A percentile compares a stretch with the other conserved stretches of the same genome.
phyloP scores from a whole-genome alignment of 2,888 invertebrate genomes.

The Rhamnusium bicolor region DNA sequence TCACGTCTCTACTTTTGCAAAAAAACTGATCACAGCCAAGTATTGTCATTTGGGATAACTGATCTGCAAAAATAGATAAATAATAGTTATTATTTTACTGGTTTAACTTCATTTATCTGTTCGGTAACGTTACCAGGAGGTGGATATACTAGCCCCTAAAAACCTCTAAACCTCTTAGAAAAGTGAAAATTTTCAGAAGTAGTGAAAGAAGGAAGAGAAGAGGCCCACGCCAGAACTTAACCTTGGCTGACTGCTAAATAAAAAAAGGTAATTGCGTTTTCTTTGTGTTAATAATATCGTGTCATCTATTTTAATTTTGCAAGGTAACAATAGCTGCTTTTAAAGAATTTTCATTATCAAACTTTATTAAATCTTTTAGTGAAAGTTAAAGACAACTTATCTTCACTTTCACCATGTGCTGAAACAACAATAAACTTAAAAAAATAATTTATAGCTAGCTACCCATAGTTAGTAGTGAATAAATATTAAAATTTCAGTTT shows the following conservation, averaged over 20 bases:
- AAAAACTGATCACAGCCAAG: too few species aligned
- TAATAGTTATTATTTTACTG: too few species aligned
- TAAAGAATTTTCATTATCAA: background rate
- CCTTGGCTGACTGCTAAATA: slow-evolving; percentile 45
- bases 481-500: too few species aligned
- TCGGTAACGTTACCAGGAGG: too few species aligned
- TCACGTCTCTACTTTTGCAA: too few species aligned
- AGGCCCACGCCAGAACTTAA: slow-evolving; percentile 31
- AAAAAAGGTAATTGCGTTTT: slow-evolving; percentile 50
- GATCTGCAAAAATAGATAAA: too few species aligned
- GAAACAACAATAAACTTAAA: background rate
- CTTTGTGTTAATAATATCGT: slow-evolving; percentile 49
- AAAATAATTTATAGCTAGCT: background rate
- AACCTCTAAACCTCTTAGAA: too few species aligned
- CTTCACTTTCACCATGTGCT: slow-evolving; percentile 15
- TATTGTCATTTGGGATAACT: too few species aligned
- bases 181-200: background rate
- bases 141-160: too few species aligned
- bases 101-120: too few species aligned
- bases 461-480: background rate
- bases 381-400: slow-evolving; percentile 1
- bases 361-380: slow-evolving; percentile 7
- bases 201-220: slow-evolving; percentile 8
- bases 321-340: background rate
- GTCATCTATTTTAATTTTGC: slow-evolving; percentile 45